These are phyloP conservation scores for Indri indri DNA, from an alignment of 2,113 vertebrate genomes.

Conservation along the genomic window DNA sequence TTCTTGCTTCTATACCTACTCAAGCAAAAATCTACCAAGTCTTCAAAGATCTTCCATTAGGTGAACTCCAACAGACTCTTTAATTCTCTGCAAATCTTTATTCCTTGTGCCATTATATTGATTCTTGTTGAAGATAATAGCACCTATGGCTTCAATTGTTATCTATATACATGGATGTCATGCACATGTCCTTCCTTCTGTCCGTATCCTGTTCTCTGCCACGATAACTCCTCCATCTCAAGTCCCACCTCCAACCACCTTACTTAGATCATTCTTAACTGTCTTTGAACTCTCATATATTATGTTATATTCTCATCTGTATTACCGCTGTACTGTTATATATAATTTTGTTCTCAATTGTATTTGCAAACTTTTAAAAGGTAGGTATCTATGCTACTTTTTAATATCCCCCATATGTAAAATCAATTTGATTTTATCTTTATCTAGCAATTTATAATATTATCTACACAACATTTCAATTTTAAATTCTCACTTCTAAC, in stretches of 20 bases:
- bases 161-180: neutral
- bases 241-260: neutral
- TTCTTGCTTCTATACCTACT: neutral
- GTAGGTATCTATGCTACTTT: neutral
- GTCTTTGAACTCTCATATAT: neutral
- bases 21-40: neutral
- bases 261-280: neutral
- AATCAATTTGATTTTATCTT: constrained; percentile 15
- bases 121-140: neutral
- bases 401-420: neutral
- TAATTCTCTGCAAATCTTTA: neutral
- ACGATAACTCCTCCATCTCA: neutral
- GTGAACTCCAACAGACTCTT: neutral
- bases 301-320: neutral
- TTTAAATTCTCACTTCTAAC: constrained; percentile 34
- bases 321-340: neutral
- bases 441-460: neutral
- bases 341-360: neutral
- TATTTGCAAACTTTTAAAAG: neutral
- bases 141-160: neutral
- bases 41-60: neutral
- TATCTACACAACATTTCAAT: neutral
- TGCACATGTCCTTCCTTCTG: neutral
- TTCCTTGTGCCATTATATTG: neutral
- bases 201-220: neutral